Percentiles rank a stretch among this genome's conserved stretches.
Conservation (phyloP, 2,113 vertebrate genomes). For the Trachemys scripta region DNA sequence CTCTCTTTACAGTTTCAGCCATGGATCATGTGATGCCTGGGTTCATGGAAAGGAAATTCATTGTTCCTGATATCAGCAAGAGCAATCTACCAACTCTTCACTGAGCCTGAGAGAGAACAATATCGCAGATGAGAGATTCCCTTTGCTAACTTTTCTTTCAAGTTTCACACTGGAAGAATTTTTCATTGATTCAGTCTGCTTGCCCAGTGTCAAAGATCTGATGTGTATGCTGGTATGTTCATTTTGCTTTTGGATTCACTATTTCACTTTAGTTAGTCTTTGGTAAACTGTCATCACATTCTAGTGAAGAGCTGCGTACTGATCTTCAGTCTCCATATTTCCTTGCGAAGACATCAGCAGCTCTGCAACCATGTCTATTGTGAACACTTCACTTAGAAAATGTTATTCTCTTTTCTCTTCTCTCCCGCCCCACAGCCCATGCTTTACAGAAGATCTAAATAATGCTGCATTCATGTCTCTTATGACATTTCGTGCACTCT, state of each 20-base stretch:
- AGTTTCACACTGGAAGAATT: too few relatives aligned
- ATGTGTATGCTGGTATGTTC: background rate
- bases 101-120: too few relatives aligned
- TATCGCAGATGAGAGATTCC: too few relatives aligned
- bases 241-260: background rate
- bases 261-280: background rate
- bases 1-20: background rate
- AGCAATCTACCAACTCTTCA: background rate
- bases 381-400: background rate
- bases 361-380: background rate
- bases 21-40: background rate
- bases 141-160: too few relatives aligned
- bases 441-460: background rate
- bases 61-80: background rate
- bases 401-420: background rate
- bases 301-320: background rate
- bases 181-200: too few relatives aligned
- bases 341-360: rapidly evolving
- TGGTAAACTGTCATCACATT: background rate
- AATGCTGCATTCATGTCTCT: rapidly evolving
- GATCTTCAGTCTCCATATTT: background rate
- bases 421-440: background rate
- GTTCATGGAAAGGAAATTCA: background rate
- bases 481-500: background rate
- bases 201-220: background rate